Percentiles rank a stretch among this genome's conserved stretches.
These are phyloP conservation scores for Brachylomia viminalis DNA, from an alignment of 2,888 invertebrate genomes.

Conservation along the genomic window DNA sequence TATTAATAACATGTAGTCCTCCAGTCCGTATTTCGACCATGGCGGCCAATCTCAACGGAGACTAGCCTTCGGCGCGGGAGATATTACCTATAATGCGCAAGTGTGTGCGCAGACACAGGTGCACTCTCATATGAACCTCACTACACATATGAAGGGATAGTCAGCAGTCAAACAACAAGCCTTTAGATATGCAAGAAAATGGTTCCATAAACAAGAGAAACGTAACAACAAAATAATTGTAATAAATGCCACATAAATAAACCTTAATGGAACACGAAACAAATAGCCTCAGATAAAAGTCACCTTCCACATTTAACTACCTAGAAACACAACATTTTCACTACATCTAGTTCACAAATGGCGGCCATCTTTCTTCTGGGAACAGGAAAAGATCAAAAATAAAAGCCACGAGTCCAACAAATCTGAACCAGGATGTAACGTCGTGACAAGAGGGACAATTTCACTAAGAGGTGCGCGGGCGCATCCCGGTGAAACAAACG, in stretches of 20 bases:
- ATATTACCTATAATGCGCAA: too few relatives aligned
- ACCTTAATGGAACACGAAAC: conserved; percentile 40
- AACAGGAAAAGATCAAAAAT: conserved; percentile 57
- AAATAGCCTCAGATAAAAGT: conserved; percentile 46
- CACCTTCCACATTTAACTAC: conserved; percentile 38
- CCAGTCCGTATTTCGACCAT: too few relatives aligned
- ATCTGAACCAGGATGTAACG: conserved; percentile 74
- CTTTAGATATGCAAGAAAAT: neutral
- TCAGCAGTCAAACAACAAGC: neutral
- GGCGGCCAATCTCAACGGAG: too few relatives aligned
- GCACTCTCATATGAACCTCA: too few relatives aligned
- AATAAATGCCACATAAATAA: conserved; percentile 46
- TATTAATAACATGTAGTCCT: too few relatives aligned
- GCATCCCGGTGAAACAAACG: conserved; percentile 66
- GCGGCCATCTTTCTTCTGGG: conserved; percentile 47
- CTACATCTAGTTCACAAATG: conserved; percentile 48
- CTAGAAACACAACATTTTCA: conserved; percentile 39
- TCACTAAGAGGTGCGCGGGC: conserved; percentile 67
- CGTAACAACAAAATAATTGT: conserved; percentile 30
- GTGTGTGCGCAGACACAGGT: too few relatives aligned
- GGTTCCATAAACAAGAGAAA: neutral
- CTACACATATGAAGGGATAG: neutral
- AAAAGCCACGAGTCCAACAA: conserved; percentile 69
- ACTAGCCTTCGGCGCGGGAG: too few relatives aligned
- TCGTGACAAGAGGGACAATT: conserved; percentile 75